phyloP scores from a whole-genome alignment of 2,888 invertebrate genomes.

The Cryptosula pallasiana region DNA sequence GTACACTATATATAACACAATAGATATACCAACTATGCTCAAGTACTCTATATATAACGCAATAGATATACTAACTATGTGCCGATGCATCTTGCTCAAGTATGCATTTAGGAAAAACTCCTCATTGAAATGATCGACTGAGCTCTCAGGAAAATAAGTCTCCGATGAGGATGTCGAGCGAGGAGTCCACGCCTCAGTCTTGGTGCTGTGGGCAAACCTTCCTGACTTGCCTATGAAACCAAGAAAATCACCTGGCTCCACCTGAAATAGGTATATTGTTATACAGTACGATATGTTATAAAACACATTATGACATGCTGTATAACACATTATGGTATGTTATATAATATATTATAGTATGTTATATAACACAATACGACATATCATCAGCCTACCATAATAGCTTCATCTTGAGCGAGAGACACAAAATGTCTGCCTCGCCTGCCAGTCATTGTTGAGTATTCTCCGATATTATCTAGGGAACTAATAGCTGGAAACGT shows the following conservation, averaged over 20 bases:
- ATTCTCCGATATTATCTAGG: background rate
- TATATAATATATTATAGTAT: too few relatives aligned
- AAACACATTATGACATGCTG: too few relatives aligned
- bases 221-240: background rate
- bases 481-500: background rate
- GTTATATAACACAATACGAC: too few relatives aligned
- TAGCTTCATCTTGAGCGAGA: background rate
- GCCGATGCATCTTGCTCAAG: background rate
- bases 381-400: background rate
- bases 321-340: too few relatives aligned
- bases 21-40: too few relatives aligned
- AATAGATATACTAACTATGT: background rate
- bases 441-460: background rate
- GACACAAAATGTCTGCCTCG: slow-evolving; percentile 1
- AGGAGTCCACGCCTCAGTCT: background rate
- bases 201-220: background rate
- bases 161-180: background rate
- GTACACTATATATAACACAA: too few relatives aligned
- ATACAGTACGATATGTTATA: too few relatives aligned
- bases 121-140: background rate
- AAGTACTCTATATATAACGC: too few relatives aligned
- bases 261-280: too few relatives aligned
- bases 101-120: slow-evolving; percentile 18
- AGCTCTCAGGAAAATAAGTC: background rate
- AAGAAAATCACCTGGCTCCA: slow-evolving; percentile 14